These are phyloP conservation scores for Omphaloscelis lunosa DNA, from an alignment of 2,888 invertebrate genomes.

Conservation along the genomic window DNA sequence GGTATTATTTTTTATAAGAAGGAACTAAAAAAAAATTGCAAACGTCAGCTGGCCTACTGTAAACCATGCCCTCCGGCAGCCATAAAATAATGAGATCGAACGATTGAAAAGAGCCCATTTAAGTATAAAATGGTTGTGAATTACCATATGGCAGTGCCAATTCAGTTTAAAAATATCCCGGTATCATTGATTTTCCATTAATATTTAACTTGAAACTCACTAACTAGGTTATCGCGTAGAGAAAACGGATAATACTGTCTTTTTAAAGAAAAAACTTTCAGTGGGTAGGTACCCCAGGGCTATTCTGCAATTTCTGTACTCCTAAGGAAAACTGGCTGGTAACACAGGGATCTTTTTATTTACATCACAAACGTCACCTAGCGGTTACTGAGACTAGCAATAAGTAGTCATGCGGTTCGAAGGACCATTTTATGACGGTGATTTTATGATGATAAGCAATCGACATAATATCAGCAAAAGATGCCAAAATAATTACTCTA, in stretches of 20 bases:
- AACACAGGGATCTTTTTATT: not conserved
- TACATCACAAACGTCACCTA: not conserved
- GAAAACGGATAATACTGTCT: not conserved
- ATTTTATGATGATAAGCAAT: not conserved
- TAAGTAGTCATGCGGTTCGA: not conserved
- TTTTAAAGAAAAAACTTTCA: not conserved
- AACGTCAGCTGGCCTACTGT: not conserved
- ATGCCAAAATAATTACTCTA: not conserved
- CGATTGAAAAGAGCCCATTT: not conserved
- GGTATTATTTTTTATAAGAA: not conserved
- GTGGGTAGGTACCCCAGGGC: not conserved
- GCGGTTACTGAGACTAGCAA: not conserved
- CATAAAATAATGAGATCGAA: conserved; percentile 11
- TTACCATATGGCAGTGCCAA: conserved; percentile 28
- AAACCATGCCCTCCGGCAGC: not conserved
- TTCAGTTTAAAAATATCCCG: conserved; percentile 19
- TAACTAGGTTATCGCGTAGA: not conserved
- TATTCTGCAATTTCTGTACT: too few species aligned
- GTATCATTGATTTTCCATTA: conserved; percentile 28
- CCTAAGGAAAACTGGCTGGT: not conserved
- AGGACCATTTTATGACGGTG: not conserved
- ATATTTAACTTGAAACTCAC: conserved; percentile 2
- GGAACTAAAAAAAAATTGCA: not conserved
- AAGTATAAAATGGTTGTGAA: conserved; percentile 22
- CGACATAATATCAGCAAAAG: not conserved